Evolutionary conservation across 2,888 invertebrate species (phyloP).

Genomic region (Ectemnius cavifrons): DNA sequence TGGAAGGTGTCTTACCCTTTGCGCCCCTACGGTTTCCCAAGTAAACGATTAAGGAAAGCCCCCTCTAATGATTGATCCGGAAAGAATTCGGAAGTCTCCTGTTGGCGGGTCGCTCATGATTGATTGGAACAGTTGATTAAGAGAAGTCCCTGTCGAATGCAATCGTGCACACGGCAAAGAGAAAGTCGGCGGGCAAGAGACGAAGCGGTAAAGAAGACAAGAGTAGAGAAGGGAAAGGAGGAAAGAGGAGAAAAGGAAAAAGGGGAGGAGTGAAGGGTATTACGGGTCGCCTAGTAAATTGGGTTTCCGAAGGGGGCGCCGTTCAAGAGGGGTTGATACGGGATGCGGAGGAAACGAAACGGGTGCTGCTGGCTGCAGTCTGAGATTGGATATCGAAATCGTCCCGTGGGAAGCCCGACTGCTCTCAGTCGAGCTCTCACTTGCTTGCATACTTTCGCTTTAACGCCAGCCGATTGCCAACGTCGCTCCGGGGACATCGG

Average conservation of each 20-base stretch:
- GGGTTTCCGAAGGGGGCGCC: conserved; percentile 56
- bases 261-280: background rate
- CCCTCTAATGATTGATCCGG: too few species aligned
- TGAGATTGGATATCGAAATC: conserved; percentile 71
- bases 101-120: background rate
- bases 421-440: conserved; percentile 34
- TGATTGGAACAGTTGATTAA: conserved; percentile 5
- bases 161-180: background rate
- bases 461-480: conserved; percentile 44
- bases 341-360: conserved; percentile 47
- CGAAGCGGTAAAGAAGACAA: too few species aligned
- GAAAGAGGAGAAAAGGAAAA: background rate
- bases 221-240: background rate
- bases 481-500: conserved; percentile 44
- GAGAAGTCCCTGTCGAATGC: background rate
- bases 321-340: conserved; percentile 40
- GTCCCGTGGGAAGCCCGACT: conserved; percentile 59
- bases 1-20: too few species aligned
- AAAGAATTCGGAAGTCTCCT: too few species aligned
- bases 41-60: too few species aligned
- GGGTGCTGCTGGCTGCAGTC: conserved; percentile 41
- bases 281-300: conserved; percentile 51
- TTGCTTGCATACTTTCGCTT: conserved; percentile 65
- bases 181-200: too few species aligned
- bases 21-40: too few species aligned